phyloP scores from a whole-genome alignment of 1,140 invertebrate genomes.

The Philaenus spumarius region DNA sequence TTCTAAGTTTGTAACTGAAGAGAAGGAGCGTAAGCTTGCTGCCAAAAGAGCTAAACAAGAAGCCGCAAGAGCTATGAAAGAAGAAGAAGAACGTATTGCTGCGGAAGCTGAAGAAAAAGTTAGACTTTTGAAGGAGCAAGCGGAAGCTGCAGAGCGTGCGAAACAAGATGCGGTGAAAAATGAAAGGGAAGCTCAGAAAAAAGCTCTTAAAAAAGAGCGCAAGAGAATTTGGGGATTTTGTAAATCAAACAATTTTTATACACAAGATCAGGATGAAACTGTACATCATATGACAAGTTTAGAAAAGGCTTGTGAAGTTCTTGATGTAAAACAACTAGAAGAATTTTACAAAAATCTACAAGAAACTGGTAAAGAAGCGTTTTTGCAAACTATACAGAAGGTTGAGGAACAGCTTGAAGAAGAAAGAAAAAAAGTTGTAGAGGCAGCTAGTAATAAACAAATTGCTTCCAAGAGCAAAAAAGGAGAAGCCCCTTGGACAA shows the following conservation, averaged over 20 bases:
- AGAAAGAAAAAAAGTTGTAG: constrained; percentile 54
- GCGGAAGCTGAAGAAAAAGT: constrained; percentile 60
- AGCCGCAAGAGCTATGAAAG: constrained; percentile 70
- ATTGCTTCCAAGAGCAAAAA: constrained; percentile 30
- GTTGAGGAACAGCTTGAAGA: constrained; percentile 66
- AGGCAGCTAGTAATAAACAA: constrained; percentile 40
- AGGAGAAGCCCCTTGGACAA: constrained; percentile 57
- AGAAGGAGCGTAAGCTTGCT: constrained; percentile 85
- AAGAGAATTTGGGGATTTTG: constrained; percentile 78
- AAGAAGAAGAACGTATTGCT: constrained; percentile 67
- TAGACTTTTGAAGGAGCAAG: constrained; percentile 68
- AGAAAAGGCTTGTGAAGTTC: constrained; percentile 81
- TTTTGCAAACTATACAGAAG: constrained; percentile 42
- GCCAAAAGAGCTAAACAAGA: constrained; percentile 86
- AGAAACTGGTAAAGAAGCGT: constrained; percentile 53
- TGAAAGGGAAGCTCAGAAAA: constrained; percentile 77
- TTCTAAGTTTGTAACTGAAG: constrained; percentile 85
- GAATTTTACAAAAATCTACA: constrained; percentile 65
- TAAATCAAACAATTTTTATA: constrained; percentile 85
- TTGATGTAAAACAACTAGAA: constrained; percentile 53
- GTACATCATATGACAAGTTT: constrained; percentile 81
- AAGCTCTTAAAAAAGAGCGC: constrained; percentile 75
- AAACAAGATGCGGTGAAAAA: constrained; percentile 74
- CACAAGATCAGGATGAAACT: constrained; percentile 60
- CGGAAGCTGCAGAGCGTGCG: constrained; percentile 72